phyloP scores from a whole-genome alignment of 2,113 vertebrate species.

The Xenopus laevis region DNA sequence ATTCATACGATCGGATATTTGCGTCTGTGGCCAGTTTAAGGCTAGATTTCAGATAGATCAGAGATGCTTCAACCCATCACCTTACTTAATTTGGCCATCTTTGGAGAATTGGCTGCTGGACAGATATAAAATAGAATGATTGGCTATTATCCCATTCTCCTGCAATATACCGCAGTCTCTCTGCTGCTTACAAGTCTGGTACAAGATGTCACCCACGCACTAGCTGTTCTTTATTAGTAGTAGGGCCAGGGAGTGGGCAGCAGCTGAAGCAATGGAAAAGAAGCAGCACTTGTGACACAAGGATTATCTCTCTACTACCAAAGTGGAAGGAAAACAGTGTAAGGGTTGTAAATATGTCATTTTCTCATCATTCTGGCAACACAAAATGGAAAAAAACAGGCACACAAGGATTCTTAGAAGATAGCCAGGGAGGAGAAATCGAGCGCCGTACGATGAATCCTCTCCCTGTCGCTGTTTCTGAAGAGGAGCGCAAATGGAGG shows the following conservation, averaged over 20 bases:
- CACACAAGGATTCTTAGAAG: not conserved
- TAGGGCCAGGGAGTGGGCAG: slow-evolving; percentile 27
- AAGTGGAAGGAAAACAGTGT: not conserved
- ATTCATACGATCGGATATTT: too few relatives aligned
- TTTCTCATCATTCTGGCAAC: not conserved
- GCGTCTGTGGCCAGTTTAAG: too few relatives aligned
- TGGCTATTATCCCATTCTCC: not conserved
- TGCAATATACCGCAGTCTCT: not conserved
- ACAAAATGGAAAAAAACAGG: not conserved
- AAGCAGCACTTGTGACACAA: not conserved
- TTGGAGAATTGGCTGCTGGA: not conserved
- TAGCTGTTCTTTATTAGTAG: slow-evolving; percentile 18
- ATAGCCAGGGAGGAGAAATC: too few relatives aligned
- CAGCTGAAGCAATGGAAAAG: not conserved
- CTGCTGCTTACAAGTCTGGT: slow-evolving; percentile 15
- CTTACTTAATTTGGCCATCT: too few relatives aligned
- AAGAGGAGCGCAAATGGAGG: too few relatives aligned
- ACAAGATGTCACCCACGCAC: slow-evolving; percentile 22
- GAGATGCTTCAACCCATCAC: too few relatives aligned
- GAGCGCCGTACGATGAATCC: too few relatives aligned
- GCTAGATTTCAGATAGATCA: too few relatives aligned
- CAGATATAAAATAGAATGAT: not conserved
- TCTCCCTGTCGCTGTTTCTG: too few relatives aligned
- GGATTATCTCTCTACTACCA: not conserved
- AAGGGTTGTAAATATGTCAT: too few relatives aligned